Evolutionary conservation across 1,140 invertebrate genomes (phyloP).

Genomic region (Diachasma alloeum): DNA sequence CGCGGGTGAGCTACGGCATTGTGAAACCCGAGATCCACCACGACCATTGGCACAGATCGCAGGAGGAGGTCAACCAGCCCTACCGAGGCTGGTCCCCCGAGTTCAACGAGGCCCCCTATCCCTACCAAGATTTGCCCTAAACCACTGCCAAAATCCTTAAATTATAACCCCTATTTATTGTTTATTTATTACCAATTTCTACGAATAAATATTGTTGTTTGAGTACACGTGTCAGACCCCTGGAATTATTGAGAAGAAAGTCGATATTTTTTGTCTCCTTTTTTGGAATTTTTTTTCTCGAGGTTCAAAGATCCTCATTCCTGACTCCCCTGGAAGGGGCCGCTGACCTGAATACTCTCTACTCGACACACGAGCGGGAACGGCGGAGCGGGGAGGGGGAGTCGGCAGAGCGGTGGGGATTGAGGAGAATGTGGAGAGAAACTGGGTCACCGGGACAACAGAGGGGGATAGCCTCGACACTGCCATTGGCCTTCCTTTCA

Average conservation of each 20-base stretch:
- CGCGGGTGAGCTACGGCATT: constrained; percentile 64
- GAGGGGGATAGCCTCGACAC: constrained; percentile 32
- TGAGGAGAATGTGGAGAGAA: constrained; percentile 33
- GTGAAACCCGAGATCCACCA: constrained; percentile 61
- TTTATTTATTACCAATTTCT: constrained; percentile 12
- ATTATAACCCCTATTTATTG: constrained; percentile 38
- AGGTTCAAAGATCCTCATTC: neutral
- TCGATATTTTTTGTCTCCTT: neutral
- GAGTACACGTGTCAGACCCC: neutral
- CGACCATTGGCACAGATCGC: constrained; percentile 66
- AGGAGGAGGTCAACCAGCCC: constrained; percentile 56
- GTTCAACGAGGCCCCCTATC: constrained; percentile 51
- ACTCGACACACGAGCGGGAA: neutral
- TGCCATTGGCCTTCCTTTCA: constrained; percentile 40
- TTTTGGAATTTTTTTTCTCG: neutral
- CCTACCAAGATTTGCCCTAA: constrained; percentile 54
- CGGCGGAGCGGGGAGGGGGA: constrained; percentile 22
- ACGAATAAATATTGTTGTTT: constrained; percentile 37
- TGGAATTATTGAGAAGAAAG: neutral
- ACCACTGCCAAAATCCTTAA: neutral
- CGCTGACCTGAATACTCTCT: constrained; percentile 36
- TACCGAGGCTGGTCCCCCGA: constrained; percentile 57
- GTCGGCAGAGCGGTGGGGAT: neutral
- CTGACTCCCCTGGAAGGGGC: constrained; percentile 32
- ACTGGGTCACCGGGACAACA: constrained; percentile 40